phyloP scores from a whole-genome alignment of 2,888 invertebrate species.

The Kryphioiulus occultus region DNA sequence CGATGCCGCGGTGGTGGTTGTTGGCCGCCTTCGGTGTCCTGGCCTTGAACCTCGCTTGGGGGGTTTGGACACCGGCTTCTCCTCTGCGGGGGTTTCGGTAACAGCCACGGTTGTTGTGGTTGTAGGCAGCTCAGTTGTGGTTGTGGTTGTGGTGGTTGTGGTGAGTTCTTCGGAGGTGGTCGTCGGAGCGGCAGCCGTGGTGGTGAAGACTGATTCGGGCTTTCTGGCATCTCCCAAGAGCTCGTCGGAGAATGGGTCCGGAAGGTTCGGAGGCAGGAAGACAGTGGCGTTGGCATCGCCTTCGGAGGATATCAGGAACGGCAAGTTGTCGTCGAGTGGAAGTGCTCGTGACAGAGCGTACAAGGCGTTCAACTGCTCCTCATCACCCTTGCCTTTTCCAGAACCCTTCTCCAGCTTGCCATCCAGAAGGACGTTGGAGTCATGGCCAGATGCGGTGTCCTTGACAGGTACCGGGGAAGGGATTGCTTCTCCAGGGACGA shows the following conservation, averaged over 20 bases:
- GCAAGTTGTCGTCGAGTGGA: slow-evolving; percentile 47
- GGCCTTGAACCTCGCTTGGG: slow-evolving; percentile 3
- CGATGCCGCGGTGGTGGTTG: slow-evolving; percentile 40
- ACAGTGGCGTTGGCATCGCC: slow-evolving; percentile 10
- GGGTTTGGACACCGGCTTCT: background rate
- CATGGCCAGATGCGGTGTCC: background rate
- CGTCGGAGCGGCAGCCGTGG: background rate
- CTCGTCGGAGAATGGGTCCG: slow-evolving; percentile 50
- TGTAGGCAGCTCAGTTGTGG: slow-evolving; percentile 38
- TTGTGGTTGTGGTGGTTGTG: slow-evolving; percentile 45
- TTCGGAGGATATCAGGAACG: slow-evolving; percentile 37
- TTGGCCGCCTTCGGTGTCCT: slow-evolving; percentile 43
- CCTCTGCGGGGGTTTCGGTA: slow-evolving; percentile 38
- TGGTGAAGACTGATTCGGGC: background rate
- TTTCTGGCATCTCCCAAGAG: slow-evolving; percentile 37
- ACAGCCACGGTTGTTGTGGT: slow-evolving; percentile 44
- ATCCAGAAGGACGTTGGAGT: slow-evolving; percentile 1
- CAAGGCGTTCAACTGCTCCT: slow-evolving; percentile 47
- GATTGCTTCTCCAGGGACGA: background rate
- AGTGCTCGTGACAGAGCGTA: slow-evolving; percentile 53
- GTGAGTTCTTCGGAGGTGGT: slow-evolving; percentile 6
- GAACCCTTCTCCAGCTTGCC: background rate
- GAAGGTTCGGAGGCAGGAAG: slow-evolving; percentile 48
- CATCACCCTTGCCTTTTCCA: background rate
- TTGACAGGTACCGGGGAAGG: slow-evolving; percentile 28